Evolutionary conservation across 2,113 vertebrate genomes (phyloP).

Genomic region (Ranitomeya imitator): DNA sequence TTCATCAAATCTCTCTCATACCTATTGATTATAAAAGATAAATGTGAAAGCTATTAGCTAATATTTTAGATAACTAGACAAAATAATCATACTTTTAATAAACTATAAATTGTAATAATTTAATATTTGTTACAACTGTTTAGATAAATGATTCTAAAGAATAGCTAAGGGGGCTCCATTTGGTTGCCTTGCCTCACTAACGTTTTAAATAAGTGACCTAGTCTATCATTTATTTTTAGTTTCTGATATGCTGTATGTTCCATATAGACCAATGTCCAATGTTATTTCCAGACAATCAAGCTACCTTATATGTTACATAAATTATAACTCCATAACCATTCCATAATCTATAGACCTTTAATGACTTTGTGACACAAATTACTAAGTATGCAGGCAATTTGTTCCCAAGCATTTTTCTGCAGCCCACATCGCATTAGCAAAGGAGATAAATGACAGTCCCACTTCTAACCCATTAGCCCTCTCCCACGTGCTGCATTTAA

Average conservation of each 20-base stretch:
- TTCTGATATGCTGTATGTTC: neutral
- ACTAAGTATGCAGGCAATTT: constrained; percentile 31
- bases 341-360: constrained; percentile 43
- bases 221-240: neutral
- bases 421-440: constrained; percentile 37
- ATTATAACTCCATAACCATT: constrained; percentile 27
- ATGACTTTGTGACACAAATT: constrained; percentile 53
- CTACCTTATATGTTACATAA: constrained; percentile 11
- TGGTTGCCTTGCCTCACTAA: too few species aligned
- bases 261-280: neutral
- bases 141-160: too few species aligned
- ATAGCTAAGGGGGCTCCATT: too few species aligned
- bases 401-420: constrained; percentile 33
- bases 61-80: too few species aligned
- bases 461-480: constrained; percentile 53
- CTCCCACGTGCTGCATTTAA: constrained; percentile 54
- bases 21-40: too few species aligned
- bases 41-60: too few species aligned
- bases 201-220: too few species aligned
- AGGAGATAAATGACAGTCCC: constrained; percentile 50
- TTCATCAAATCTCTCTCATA: too few species aligned
- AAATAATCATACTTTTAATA: too few species aligned
- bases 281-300: neutral
- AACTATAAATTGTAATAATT: too few species aligned
- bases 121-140: too few species aligned